Conservation (phyloP, 2,888 invertebrate genomes). For the Drosophila stalkeri region DNA sequence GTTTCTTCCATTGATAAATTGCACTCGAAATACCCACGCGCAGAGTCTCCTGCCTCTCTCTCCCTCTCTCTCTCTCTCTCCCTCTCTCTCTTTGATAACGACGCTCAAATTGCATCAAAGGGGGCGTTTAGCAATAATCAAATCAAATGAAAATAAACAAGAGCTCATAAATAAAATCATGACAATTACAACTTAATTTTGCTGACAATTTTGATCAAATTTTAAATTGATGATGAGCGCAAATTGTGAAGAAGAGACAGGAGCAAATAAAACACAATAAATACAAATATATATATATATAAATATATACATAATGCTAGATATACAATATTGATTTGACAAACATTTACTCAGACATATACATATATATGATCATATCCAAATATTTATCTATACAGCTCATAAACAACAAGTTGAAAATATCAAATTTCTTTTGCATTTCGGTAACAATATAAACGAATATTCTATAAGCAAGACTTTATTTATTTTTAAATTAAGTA, state of each 20-base stretch:
- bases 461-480: too few species aligned
- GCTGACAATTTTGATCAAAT: constrained; percentile 26
- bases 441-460: not conserved
- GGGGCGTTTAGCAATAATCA: constrained; percentile 34
- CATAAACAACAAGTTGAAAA: not conserved
- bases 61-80: too few species aligned
- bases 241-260: not conserved
- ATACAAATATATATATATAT: not conserved
- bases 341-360: not conserved
- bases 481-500: not conserved
- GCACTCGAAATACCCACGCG: constrained; percentile 34
- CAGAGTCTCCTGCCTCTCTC: not conserved
- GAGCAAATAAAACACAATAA: not conserved
- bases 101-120: constrained; percentile 34
- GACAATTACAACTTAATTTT: constrained; percentile 35
- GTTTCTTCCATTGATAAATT: constrained; percentile 30
- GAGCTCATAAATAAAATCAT: constrained; percentile 9
- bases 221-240: constrained; percentile 21
- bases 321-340: not conserved
- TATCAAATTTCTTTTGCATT: not conserved
- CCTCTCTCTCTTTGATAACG: constrained; percentile 13
- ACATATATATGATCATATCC: too few species aligned
- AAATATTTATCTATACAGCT: not conserved
- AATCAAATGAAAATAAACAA: not conserved
- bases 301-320: not conserved